Evolutionary conservation across 2,888 invertebrate species (phyloP).

Genomic region (Hyles lineata): DNA sequence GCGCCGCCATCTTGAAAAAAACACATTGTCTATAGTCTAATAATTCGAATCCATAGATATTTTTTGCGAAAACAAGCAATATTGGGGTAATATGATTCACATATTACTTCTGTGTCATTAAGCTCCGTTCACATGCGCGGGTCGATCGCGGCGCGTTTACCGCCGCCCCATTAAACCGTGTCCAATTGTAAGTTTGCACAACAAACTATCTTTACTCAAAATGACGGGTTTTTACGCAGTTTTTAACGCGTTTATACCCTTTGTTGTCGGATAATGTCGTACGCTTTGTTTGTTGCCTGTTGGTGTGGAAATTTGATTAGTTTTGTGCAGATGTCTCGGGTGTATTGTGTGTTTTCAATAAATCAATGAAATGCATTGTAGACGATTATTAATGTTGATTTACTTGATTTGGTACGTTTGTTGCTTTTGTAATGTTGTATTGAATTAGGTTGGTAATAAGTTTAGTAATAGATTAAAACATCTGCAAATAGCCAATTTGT

Average conservation of each 20-base stretch:
- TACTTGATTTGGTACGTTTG: slow-evolving; percentile 22
- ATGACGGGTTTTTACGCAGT: slow-evolving; percentile 75
- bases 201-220: slow-evolving; percentile 81
- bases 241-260: slow-evolving; percentile 73
- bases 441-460: not conserved
- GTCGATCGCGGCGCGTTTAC: slow-evolving; percentile 67
- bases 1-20: slow-evolving; percentile 34
- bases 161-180: slow-evolving; percentile 80
- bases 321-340: slow-evolving; percentile 74
- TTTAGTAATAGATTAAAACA: not conserved
- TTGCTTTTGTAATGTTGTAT: not conserved
- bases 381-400: slow-evolving; percentile 37
- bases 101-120: slow-evolving; percentile 78
- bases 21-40: slow-evolving; percentile 32
- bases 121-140: slow-evolving; percentile 76
- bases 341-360: slow-evolving; percentile 68
- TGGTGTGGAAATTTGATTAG: slow-evolving; percentile 82
- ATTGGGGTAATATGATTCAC: slow-evolving; percentile 18
- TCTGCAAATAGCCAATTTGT: no score
- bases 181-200: slow-evolving; percentile 82
- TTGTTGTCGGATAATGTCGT: slow-evolving; percentile 57
- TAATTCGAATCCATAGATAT: slow-evolving; percentile 7
- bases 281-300: slow-evolving; percentile 58
- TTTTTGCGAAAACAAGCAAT: slow-evolving; percentile 17
- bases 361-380: slow-evolving; percentile 59